Percentiles rank a stretch among this genome's conserved stretches.
phyloP scores from a whole-genome alignment of 2,888 invertebrate species.

The Hirtodrosophila alboralis region DNA sequence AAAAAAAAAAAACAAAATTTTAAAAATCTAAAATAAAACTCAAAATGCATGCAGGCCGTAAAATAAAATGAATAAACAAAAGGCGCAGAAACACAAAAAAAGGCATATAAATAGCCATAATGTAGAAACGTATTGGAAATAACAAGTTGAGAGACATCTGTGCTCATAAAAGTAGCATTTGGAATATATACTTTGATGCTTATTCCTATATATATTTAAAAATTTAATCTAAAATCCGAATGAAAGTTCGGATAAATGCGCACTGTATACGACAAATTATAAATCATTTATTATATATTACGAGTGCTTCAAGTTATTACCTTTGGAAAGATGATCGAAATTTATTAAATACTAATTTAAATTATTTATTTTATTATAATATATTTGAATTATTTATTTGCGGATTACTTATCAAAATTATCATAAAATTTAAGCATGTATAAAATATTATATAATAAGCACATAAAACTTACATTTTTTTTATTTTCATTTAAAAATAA shows the following conservation, averaged over 20 bases:
- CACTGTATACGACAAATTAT: too few species aligned
- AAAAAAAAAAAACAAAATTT: constrained; percentile 30
- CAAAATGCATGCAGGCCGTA: constrained; percentile 59
- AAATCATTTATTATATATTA: too few species aligned
- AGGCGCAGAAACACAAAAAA: constrained; percentile 14
- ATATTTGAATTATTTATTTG: too few species aligned
- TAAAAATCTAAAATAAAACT: constrained; percentile 57
- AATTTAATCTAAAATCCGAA: constrained; percentile 1
- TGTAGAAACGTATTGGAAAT: constrained; percentile 15
- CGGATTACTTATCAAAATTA: too few species aligned
- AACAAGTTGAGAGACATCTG: constrained; percentile 40
- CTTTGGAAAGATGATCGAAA: too few species aligned
- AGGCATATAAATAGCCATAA: constrained; percentile 56
- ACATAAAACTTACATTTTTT: too few species aligned
- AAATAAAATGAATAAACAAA: constrained; percentile 44
- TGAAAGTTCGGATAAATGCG: neutral
- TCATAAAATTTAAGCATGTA: too few species aligned
- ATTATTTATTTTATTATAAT: too few species aligned
- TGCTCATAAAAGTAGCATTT: constrained; percentile 1
- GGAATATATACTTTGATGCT: neutral
- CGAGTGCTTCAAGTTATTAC: too few species aligned
- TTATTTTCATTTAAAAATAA: too few species aligned
- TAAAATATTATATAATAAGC: too few species aligned
- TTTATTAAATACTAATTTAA: too few species aligned
- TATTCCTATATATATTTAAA: neutral